Base-by-base conservation (phyloP, 1,140 invertebrate species). In the Sweltsa coloradensis region DNA sequence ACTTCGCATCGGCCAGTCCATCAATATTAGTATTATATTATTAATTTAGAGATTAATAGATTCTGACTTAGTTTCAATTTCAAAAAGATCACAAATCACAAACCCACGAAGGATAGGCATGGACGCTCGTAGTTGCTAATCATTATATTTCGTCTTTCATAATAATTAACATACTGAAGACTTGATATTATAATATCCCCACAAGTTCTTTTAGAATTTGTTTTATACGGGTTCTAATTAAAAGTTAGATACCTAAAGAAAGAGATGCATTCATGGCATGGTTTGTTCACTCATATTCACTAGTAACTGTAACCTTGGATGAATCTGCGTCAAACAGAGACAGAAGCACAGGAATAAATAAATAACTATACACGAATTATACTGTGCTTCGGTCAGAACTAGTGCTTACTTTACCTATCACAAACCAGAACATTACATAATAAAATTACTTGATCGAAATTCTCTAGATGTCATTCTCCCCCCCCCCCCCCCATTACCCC, bases 61-160 rank as follows among this genome's bases (percentile, higher is more conserved):
- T 40, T 47, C 39, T 47, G 46, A 47, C 46, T 47, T 47, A 47
- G 46, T 47, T 47, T 47, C 37, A 47, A 41, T 41, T 47, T 26
- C 27, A 47, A 47, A 37, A 21, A 25, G 46, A 47, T 47, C 46
- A 40, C 46, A 47, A 47, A 41, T 19, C 36, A 37, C 9, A 31
- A 37, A 37, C 36, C 18, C 36, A 45, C 14, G 34, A 11, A 45
- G 3, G 16, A 19, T 45, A 45, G 19, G 24, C 1, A 18, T 34
- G 31, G 13, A 18, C 1, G 29, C 31, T 45, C 23, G 18, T 19
- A 22, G 23, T 21, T 31, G 14, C 6, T n/a, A 3, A 27, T 16
- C 2, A 34, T 31, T 31, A 34, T 14, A 22, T 45, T 45, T n/a
- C 23, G 21, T 31, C 22, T 13, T 34, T 13, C 27, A 34, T 18